Conservation (phyloP, 2,797 vertebrate genomes). For the Malurus splendens region DNA sequence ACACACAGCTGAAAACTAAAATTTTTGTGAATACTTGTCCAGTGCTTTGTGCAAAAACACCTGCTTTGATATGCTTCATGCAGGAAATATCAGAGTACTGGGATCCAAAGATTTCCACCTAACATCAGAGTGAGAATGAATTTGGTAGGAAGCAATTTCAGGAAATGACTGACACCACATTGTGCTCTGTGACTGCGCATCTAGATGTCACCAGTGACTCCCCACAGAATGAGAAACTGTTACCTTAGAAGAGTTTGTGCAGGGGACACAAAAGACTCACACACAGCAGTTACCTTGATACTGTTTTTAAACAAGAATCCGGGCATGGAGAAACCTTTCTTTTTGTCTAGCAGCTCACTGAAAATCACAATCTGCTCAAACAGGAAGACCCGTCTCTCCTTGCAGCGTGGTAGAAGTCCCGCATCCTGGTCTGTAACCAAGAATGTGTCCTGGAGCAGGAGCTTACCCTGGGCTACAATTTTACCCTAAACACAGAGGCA, state of each 20-base stretch:
- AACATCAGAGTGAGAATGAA: neutral
- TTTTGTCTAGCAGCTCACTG: conserved; percentile 95
- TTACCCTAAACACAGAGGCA: conserved; percentile 81
- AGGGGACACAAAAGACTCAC: neutral
- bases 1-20: neutral
- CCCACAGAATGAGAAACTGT: neutral
- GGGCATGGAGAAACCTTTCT: conserved; percentile 93
- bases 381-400: conserved; percentile 93
- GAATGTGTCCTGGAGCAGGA: conserved; percentile 95
- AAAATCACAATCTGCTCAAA: conserved; percentile 98
- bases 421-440: conserved; percentile 89
- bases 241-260: conserved; percentile 39
- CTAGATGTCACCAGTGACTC: neutral
- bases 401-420: conserved; percentile 83
- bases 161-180: neutral
- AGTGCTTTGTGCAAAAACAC: neutral
- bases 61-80: accelerated
- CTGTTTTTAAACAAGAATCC: conserved; percentile 96
- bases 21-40: neutral
- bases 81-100: neutral
- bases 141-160: neutral
- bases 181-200: neutral
- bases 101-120: neutral
- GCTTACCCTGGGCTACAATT: conserved; percentile 95
- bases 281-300: conserved; percentile 84